These are phyloP conservation scores for Scrobipalpa costella DNA, from an alignment of 2,888 invertebrate genomes.

Conservation along the genomic window DNA sequence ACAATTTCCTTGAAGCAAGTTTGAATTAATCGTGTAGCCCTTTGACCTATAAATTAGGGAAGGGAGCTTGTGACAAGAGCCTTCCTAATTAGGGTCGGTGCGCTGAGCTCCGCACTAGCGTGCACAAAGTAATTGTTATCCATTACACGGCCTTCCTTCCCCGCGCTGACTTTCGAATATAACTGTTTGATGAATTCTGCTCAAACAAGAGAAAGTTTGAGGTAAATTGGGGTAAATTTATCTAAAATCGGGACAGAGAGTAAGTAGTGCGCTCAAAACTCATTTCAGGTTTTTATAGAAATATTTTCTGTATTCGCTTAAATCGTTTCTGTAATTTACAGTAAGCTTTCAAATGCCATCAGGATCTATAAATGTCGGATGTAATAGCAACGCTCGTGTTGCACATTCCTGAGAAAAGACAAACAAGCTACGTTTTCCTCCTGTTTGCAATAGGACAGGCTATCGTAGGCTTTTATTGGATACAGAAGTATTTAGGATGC, in stretches of 20 bases:
- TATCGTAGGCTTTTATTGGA: no score
- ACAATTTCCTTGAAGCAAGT: background rate
- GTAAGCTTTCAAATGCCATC: conserved; percentile 49
- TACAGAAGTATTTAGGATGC: no score
- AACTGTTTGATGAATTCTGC: conserved; percentile 24
- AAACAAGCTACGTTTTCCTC: background rate
- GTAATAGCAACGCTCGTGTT: conserved; percentile 70
- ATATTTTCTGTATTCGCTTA: conserved; percentile 50
- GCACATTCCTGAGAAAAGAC: conserved; percentile 43
- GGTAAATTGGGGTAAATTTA: conserved; percentile 1
- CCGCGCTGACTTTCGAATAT: conserved; percentile 15
- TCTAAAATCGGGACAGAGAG: background rate
- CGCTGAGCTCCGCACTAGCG: conserved; percentile 13
- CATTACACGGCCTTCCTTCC: conserved; percentile 11
- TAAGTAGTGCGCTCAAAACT: conserved; percentile 16
- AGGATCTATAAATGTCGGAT: conserved; percentile 59
- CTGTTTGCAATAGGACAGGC: background rate
- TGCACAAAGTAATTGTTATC: conserved; percentile 22
- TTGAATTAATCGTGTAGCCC: background rate
- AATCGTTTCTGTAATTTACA: conserved; percentile 46
- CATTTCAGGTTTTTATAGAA: conserved; percentile 41
- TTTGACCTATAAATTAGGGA: conserved; percentile 16
- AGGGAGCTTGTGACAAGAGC: conserved; percentile 12
- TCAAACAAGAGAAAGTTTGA: conserved; percentile 1
- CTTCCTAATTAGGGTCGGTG: conserved; percentile 15